Conservation (phyloP, 1,140 invertebrate species). For the Bombus superbus region DNA sequence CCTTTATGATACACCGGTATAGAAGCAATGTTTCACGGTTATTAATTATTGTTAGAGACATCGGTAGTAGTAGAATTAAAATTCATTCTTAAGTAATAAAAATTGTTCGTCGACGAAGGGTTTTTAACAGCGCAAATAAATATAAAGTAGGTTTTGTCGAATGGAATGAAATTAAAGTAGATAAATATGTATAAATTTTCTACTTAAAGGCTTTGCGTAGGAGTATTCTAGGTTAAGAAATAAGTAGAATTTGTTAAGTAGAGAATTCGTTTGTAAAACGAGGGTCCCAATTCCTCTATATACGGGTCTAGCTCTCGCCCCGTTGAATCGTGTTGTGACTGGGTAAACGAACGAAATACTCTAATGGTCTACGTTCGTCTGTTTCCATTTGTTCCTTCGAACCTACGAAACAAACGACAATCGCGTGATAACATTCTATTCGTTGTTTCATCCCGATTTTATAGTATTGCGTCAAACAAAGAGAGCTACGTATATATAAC, state of each 20-base stretch:
- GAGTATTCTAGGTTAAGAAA: too few relatives aligned
- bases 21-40: background rate
- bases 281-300: background rate
- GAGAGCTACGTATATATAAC: too few relatives aligned
- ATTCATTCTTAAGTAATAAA: background rate
- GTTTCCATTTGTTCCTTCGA: slow-evolving; percentile 31
- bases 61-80: background rate
- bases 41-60: background rate
- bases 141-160: background rate
- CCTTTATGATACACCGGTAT: background rate
- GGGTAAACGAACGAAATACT: slow-evolving; percentile 50
- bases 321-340: slow-evolving; percentile 39
- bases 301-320: slow-evolving; percentile 36
- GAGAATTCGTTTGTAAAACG: background rate
- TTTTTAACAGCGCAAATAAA: background rate
- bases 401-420: background rate
- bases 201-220: background rate
- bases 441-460: background rate
- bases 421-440: background rate
- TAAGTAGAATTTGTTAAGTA: background rate
- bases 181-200: background rate
- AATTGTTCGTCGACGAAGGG: background rate
- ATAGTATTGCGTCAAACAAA: background rate
- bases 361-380: slow-evolving; percentile 37
- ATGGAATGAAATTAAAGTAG: background rate